Evolutionary conservation across 2,888 invertebrate species (phyloP).

Genomic region (Lamellibrachia columna): DNA sequence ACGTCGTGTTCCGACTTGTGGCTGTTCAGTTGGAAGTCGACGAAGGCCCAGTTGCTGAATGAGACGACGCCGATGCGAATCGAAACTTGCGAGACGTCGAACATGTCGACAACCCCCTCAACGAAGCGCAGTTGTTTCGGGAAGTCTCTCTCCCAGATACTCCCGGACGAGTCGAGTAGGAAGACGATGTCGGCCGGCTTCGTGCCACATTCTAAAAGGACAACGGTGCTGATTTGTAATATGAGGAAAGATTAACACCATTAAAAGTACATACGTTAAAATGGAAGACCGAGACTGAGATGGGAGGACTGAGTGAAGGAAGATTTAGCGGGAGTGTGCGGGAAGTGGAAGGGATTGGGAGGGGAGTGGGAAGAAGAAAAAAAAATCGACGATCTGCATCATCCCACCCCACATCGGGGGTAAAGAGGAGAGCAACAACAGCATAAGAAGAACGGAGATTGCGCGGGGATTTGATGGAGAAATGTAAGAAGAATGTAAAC

Average conservation of each 20-base stretch:
- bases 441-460: too few relatives aligned
- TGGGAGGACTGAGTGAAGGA: not conserved
- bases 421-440: too few relatives aligned
- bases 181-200: conserved; percentile 53
- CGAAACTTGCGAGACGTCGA: conserved; percentile 46
- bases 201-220: conserved; percentile 29
- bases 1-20: conserved; percentile 51
- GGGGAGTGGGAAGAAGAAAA: not conserved
- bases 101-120: conserved; percentile 47
- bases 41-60: conserved; percentile 40
- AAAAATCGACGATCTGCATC: not conserved
- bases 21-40: conserved; percentile 51
- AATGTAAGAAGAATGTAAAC: too few relatives aligned
- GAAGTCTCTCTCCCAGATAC: conserved; percentile 53
- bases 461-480: too few relatives aligned
- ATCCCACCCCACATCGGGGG: too few relatives aligned
- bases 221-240: not conserved
- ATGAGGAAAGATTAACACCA: too few relatives aligned
- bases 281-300: not conserved
- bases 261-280: not conserved
- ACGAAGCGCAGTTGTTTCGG: conserved; percentile 50
- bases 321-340: not conserved
- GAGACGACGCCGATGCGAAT: conserved; percentile 50
- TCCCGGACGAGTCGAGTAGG: conserved; percentile 44
- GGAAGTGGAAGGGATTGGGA: not conserved